Conservation (phyloP, 1,140 invertebrate species). For the Propsilocerus akamusi region DNA sequence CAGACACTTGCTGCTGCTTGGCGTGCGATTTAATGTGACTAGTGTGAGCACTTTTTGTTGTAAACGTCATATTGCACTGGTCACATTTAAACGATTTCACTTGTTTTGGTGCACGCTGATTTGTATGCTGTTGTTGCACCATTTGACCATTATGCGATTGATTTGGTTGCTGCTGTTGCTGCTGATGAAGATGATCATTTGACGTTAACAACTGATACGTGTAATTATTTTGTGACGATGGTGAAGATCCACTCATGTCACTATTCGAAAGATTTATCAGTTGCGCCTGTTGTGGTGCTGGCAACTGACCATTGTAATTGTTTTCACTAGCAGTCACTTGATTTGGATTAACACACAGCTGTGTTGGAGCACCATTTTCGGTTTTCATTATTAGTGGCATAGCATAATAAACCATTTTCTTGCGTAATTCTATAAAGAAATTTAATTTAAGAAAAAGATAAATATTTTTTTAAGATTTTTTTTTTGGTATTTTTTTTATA, state of each 20-base stretch:
- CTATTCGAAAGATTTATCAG: slow-evolving; percentile 1
- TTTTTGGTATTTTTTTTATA: neutral
- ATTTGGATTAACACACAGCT: slow-evolving; percentile 12
- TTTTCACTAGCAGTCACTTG: slow-evolving; percentile 7
- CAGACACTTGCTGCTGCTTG: slow-evolving; percentile 14
- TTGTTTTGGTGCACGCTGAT: slow-evolving; percentile 10
- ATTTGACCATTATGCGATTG: slow-evolving; percentile 2
- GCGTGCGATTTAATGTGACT: slow-evolving; percentile 35
- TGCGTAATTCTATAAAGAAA: slow-evolving; percentile 1
- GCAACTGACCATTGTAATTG: neutral
- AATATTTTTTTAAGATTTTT: slow-evolving; percentile 6
- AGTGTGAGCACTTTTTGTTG: slow-evolving; percentile 35
- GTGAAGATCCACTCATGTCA: neutral
- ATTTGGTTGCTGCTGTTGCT: neutral
- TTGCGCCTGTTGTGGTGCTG: slow-evolving; percentile 8
- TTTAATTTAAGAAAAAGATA: slow-evolving; percentile 7
- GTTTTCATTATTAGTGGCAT: slow-evolving; percentile 22
- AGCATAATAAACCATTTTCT: slow-evolving; percentile 23
- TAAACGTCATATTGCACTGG: slow-evolving; percentile 35
- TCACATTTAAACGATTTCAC: slow-evolving; percentile 27
- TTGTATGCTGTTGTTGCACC: slow-evolving; percentile 1
- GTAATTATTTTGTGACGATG: slow-evolving; percentile 7
- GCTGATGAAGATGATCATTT: neutral
- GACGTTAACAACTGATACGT: slow-evolving; percentile 1
- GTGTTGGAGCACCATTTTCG: slow-evolving; percentile 15